Percentiles rank a stretch among this genome's conserved stretches.
Conservation (phyloP, 2,888 invertebrate genomes). For the Smittia sp. region DNA sequence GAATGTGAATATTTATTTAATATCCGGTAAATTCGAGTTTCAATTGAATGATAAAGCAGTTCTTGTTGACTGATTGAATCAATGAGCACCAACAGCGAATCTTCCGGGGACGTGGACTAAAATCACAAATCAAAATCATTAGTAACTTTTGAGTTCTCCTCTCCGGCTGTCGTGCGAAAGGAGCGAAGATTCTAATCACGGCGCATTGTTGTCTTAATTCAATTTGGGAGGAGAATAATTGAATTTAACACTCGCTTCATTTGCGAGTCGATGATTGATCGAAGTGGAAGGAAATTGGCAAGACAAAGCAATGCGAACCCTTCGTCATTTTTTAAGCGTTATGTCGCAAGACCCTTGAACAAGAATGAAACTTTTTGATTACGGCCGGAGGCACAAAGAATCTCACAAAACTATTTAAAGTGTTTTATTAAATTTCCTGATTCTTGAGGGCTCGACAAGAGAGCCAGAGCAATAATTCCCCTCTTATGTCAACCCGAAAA, state of each 20-base stretch:
- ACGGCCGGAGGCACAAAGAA: neutral
- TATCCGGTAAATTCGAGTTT: conserved; percentile 29
- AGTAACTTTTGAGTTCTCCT: too few relatives aligned
- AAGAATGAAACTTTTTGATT: neutral
- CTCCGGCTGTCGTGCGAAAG: neutral
- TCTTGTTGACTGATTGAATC: conserved; percentile 28
- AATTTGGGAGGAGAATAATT: conserved; percentile 16
- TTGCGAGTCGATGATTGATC: neutral
- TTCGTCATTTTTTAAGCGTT: neutral
- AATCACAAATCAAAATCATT: too few relatives aligned
- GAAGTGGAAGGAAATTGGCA: neutral
- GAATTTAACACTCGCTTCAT: conserved; percentile 11
- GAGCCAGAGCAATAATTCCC: neutral
- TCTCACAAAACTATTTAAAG: neutral
- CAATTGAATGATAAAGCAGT: conserved; percentile 31
- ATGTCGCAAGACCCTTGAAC: neutral
- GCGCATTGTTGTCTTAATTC: conserved; percentile 21
- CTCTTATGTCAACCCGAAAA: conserved; percentile 15
- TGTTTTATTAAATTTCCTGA: conserved; percentile 25
- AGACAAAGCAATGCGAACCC: neutral
- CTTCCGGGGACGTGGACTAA: neutral
- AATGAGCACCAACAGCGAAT: neutral
- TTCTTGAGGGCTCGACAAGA: neutral
- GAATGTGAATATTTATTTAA: conserved; percentile 33
- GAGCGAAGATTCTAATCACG: conserved; percentile 7